These are phyloP conservation scores for Chionomys nivalis DNA, from an alignment of 2,113 vertebrate species.

Conservation along the genomic window DNA sequence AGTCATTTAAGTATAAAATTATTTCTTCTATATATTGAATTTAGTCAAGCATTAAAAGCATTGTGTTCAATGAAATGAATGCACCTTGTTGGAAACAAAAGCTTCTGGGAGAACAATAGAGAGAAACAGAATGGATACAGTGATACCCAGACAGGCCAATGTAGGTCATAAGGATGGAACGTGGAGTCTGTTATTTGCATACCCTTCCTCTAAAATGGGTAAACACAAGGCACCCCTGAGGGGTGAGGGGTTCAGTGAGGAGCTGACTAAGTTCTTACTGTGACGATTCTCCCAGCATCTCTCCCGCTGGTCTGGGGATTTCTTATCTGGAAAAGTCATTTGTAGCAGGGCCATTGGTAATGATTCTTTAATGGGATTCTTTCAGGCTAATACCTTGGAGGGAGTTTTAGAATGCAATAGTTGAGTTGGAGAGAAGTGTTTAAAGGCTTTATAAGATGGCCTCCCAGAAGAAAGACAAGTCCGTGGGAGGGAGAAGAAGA, in stretches of 20 bases:
- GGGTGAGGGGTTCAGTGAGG: neutral
- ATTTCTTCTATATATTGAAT: neutral
- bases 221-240: neutral
- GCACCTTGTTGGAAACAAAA: constrained; percentile 53
- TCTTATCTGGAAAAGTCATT: constrained; percentile 58
- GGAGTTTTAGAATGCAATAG: constrained; percentile 63
- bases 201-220: neutral
- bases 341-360: constrained; percentile 59
- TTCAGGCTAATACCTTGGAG: constrained; percentile 62
- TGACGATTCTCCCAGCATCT: constrained; percentile 15
- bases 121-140: too few species aligned
- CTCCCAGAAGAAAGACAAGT: neutral
- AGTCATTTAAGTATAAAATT: neutral
- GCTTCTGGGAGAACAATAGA: neutral
- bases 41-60: constrained; percentile 28
- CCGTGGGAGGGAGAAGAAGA: neutral
- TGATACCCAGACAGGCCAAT: neutral
- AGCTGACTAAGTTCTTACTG: constrained; percentile 55
- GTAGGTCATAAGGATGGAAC: neutral
- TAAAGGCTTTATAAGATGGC: constrained; percentile 59
- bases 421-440: constrained; percentile 51
- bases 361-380: constrained; percentile 72
- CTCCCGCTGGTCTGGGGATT: constrained; percentile 45
- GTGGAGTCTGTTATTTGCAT: neutral
- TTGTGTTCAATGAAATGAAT: constrained; percentile 57